Percentiles rank a stretch among this genome's conserved stretches.
These are phyloP conservation scores for Nycticebus coucang DNA, from an alignment of 2,113 vertebrate species.

Conservation along the genomic window DNA sequence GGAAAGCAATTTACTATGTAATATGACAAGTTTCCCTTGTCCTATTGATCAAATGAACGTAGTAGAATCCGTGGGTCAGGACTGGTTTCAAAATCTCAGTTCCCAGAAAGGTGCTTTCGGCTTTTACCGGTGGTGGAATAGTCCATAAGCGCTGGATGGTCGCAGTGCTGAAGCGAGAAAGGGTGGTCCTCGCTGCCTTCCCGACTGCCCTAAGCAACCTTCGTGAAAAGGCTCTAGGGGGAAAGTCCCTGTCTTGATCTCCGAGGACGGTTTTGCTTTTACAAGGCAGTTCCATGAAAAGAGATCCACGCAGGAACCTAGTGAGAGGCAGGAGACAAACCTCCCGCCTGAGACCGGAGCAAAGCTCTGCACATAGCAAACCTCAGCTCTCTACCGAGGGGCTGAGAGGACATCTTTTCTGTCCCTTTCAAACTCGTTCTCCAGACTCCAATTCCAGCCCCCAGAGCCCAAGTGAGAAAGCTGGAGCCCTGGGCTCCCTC, in stretches of 20 bases:
- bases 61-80: not conserved
- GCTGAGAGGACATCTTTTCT: slow-evolving; percentile 35
- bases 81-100: slow-evolving; percentile 68
- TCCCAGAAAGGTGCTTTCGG: slow-evolving; percentile 61
- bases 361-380: not conserved
- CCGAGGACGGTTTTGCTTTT: slow-evolving; percentile 37
- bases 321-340: slow-evolving; percentile 40
- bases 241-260: not conserved
- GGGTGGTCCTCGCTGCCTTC: not conserved
- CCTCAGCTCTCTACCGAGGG: not conserved
- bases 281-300: not conserved
- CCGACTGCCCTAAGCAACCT: not conserved
- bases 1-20: slow-evolving; percentile 40
- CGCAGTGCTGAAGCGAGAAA: not conserved
- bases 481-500: slow-evolving; percentile 46
- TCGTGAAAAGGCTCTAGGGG: not conserved
- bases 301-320: slow-evolving; percentile 20
- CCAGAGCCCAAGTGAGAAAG: not conserved
- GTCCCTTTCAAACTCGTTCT: not conserved
- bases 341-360: not conserved
- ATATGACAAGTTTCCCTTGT: slow-evolving; percentile 44
- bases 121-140: not conserved
- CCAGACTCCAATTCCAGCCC: not conserved
- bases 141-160: not conserved
- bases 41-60: slow-evolving; percentile 36